Evolutionary conservation across 37 sponge, comb jelly and placozoan genomes (phyloP).

Genomic region (Ianthella basta): DNA sequence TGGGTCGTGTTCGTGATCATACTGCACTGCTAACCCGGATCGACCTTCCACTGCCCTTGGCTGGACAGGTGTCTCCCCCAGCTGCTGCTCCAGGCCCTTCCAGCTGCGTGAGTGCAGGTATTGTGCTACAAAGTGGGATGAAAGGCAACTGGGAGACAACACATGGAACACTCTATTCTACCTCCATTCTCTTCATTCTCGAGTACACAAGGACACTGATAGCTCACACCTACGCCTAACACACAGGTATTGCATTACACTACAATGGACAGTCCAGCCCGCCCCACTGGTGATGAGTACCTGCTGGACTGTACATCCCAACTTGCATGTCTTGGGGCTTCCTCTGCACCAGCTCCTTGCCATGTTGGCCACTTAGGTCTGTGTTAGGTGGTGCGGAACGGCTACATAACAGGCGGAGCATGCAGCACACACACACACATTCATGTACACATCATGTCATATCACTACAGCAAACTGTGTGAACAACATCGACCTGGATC

Average conservation of each 20-base stretch:
- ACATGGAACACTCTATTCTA: too few relatives aligned
- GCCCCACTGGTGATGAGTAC: neutral
- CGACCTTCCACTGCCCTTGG: slow-evolving; percentile 60
- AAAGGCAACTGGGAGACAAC: too few relatives aligned
- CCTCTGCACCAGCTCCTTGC: neutral
- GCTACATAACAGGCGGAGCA: neutral
- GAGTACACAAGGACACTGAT: neutral
- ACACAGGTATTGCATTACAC: neutral
- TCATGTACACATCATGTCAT: neutral
- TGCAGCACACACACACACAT: neutral
- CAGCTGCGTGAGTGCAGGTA: slow-evolving; percentile 70
- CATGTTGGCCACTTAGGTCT: neutral
- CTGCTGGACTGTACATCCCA: neutral
- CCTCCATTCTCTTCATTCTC: too few relatives aligned
- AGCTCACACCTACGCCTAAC: neutral
- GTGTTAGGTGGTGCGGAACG: neutral
- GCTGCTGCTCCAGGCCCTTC: slow-evolving; percentile 78
- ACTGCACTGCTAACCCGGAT: slow-evolving; percentile 56
- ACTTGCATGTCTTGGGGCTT: slow-evolving; percentile 15
- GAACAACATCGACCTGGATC: too few relatives aligned
- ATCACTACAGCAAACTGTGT: neutral
- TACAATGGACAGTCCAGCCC: neutral
- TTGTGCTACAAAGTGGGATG: slow-evolving; percentile 35
- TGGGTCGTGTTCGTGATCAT: slow-evolving; percentile 57
- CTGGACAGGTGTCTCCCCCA: slow-evolving; percentile 72